Evolutionary conservation across 2,113 vertebrate genomes (phyloP), one percentile per base, ranked within the genome.

Genomic region (Actenoides hombroni): DNA sequence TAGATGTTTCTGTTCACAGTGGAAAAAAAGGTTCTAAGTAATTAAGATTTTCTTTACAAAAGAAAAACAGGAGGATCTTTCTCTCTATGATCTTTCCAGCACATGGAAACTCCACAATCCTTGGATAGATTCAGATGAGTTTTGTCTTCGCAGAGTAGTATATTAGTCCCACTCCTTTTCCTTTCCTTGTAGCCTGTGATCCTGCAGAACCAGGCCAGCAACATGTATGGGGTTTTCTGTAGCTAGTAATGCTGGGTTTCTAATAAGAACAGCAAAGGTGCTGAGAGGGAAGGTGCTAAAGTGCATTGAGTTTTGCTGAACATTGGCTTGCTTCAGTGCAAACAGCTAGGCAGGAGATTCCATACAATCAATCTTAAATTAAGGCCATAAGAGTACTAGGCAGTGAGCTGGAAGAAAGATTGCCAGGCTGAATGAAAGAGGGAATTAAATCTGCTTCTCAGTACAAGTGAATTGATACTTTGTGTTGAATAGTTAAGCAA

Each of bases 401-500:
- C 81, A 77, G 78, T 3, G 29, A 90, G 59, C 37, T n/a, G 67
- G 82, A 90, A 92, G 59, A 85, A 91, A 91, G 82, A 95, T 54
- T 91, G 84, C 37, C 87, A 91, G 54, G 17, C 25, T 28, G 53
- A 96, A 92, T 88, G 75, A 96, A 95, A 95, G 89, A 89, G 40
- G 46, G 82, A 94, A 96, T 94, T 90, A 93, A 94, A 88, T 63
- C 75, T 74, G 42, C 24, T 88, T 80, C 54, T 86, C 78, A 44
- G 68, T 83, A 74, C 88, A 94, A 91, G 79, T 67, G 93, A 96
- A 96, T 86, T 93, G 68, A 73, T 94, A 86, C 83, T 91, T 87
- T 86, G 46, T 92, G 71, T 83, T 91, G 82, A 95, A 95, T 69
- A 80, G 81, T 87, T 94, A 94, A 89, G 84, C 68, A 94, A 95